Conservation (phyloP, 2,888 invertebrate species). For the Bellardia pandia region DNA sequence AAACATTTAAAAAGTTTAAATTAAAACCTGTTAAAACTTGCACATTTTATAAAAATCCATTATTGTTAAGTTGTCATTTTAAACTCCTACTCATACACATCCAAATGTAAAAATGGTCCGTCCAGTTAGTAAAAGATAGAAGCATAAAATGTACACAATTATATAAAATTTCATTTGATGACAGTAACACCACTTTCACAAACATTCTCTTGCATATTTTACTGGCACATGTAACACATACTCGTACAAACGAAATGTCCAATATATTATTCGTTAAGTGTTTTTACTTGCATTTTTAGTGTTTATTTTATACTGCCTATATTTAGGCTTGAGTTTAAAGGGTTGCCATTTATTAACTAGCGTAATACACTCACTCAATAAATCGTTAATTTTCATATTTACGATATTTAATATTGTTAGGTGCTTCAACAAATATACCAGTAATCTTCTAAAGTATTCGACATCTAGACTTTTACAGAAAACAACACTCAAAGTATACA, state of each 20-base stretch:
- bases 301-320: slow-evolving; percentile 9
- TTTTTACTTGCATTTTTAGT: not conserved
- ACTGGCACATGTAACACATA: too few relatives aligned
- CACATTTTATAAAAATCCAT: slow-evolving; percentile 37
- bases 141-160: slow-evolving; percentile 30
- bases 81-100: not conserved
- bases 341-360: not conserved
- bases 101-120: not conserved
- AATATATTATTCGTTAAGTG: not conserved
- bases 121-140: slow-evolving; percentile 27
- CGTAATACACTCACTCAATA: too few relatives aligned
- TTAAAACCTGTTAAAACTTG: slow-evolving; percentile 58
- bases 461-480: too few relatives aligned
- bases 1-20: slow-evolving; percentile 46
- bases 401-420: too few relatives aligned
- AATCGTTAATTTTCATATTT: too few relatives aligned
- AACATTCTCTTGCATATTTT: too few relatives aligned
- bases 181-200: not conserved
- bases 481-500: too few relatives aligned
- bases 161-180: slow-evolving; percentile 25
- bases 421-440: too few relatives aligned
- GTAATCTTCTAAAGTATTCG: too few relatives aligned
- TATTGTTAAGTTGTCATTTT: slow-evolving; percentile 31
- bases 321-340: slow-evolving; percentile 12
- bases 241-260: too few relatives aligned